Evolutionary conservation across 2,113 vertebrate genomes (phyloP), one percentile per base, ranked within the genome.

Genomic region (Mustela nigripes): DNA sequence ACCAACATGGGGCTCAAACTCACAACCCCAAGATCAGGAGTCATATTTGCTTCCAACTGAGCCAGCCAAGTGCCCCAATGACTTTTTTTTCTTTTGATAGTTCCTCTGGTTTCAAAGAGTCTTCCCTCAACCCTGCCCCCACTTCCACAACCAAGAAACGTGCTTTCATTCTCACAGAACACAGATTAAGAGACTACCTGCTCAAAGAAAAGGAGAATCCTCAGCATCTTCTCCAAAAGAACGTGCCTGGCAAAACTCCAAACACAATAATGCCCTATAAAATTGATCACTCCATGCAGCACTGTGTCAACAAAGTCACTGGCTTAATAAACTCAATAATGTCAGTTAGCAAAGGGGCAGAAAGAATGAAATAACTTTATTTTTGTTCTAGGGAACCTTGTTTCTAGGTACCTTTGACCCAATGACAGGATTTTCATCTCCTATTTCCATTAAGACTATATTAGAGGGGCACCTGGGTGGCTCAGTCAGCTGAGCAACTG

Each of bases 81-180:
- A 78, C 74, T 48, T 48, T 74, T 45, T 45, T 74, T 26, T 42
- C 71, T 78, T 50, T 53, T 58, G 19, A 96, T 50, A 11, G 1
- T 56, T 82, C 96, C 89, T 36, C 76, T 89, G 63, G 36, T 95
- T 81, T 97, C 42, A 80, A 84, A 71, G 62, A 91, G 53, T 89
- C 48, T 84, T 56, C n/a, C 14, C 24, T 92, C 33, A 71, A 79
- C 53, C 9, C 58, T 93, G 39, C 4, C 45, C 74, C n/a, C 24
- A 69, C n/a, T 36, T 85, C 33, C 71, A n/a, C 50, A 84, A 95
- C 74, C 80, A 94, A 82, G 50, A 95, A 96, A 84, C 21, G 58
- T 45, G 58, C 0, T 82, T 42, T 76, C 45, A 94, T 81, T 82
- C 67, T 95, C 85, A 94, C 3, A 94, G 26, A 94, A 76, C 15